Evolutionary conservation across 2,797 vertebrate species (phyloP).

Genomic region (Rhodeus uyekii): DNA sequence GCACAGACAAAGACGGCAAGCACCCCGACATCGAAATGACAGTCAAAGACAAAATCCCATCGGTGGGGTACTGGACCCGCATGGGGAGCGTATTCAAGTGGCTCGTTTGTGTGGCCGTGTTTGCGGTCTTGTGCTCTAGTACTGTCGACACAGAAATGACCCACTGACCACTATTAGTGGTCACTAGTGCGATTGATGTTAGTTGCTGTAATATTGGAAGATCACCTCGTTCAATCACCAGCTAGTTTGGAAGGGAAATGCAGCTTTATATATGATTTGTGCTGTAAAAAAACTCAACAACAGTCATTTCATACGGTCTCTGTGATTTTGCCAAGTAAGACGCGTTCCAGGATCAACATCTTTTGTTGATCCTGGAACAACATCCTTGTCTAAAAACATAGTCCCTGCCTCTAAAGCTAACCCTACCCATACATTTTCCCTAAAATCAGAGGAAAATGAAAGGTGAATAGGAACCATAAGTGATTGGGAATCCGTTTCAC

Average conservation of each 20-base stretch:
- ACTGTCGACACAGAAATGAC: neutral
- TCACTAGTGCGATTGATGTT: neutral
- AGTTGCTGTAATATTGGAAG: neutral
- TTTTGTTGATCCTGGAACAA: neutral
- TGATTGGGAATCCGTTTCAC: too few species aligned
- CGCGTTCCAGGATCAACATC: neutral
- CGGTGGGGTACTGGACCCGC: neutral
- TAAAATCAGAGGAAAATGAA: neutral
- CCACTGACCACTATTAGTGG: neutral
- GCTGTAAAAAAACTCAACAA: neutral
- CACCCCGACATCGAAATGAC: conserved; percentile 12
- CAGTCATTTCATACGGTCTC: neutral
- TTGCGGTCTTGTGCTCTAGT: neutral
- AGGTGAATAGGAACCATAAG: neutral
- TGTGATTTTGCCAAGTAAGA: neutral
- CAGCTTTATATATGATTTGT: neutral
- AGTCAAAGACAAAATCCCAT: neutral
- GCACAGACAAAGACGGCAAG: conserved; percentile 38
- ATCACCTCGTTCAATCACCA: neutral
- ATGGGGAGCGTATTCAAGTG: neutral
- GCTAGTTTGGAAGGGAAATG: neutral
- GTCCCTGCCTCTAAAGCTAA: neutral
- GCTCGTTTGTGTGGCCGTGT: neutral
- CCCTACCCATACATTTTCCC: neutral
- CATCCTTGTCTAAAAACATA: neutral